Conservation (phyloP, 2,888 invertebrate genomes). For the Andricus quercusramuli region DNA sequence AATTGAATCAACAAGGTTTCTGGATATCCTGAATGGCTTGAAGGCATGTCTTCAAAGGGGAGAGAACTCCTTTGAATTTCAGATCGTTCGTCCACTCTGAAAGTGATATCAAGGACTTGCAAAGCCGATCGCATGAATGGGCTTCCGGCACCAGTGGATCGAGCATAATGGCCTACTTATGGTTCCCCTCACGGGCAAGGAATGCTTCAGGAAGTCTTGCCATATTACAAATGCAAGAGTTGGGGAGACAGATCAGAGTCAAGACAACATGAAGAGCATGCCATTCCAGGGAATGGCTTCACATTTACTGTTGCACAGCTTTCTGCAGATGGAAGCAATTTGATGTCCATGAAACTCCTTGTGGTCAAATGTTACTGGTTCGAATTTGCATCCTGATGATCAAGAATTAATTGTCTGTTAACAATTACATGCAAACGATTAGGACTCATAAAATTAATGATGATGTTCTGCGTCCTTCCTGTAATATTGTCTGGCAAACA, state of each 20-base stretch:
- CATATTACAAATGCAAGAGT: conserved; percentile 47
- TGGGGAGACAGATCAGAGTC: conserved; percentile 49
- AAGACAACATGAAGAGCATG: conserved; percentile 50
- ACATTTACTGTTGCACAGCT: conserved; percentile 46
- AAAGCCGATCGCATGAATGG: conserved; percentile 54
- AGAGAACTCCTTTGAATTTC: conserved; percentile 46
- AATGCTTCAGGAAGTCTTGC: conserved; percentile 44
- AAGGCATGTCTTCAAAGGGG: conserved; percentile 7
- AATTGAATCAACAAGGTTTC: conserved; percentile 17
- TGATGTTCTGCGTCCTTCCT: background rate
- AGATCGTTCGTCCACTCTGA: conserved; percentile 47
- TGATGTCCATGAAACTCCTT: conserved; percentile 1
- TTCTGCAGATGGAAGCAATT: conserved; percentile 43
- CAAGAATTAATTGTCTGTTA: background rate
- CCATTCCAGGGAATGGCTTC: conserved; percentile 48
- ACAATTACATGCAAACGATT: background rate
- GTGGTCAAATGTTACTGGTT: conserved; percentile 2
- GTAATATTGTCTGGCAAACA: too few relatives aligned
- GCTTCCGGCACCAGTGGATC: conserved; percentile 52
- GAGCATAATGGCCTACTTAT: conserved; percentile 57
- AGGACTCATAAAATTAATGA: background rate
- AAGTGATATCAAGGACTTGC: conserved; percentile 52
- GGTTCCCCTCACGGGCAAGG: conserved; percentile 48
- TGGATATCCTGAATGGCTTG: background rate
- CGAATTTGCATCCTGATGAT: conserved; percentile 2